Evolutionary conservation across 2,888 invertebrate genomes (phyloP), one percentile per base, ranked within the genome.

Genomic region (Idaea biselata): DNA sequence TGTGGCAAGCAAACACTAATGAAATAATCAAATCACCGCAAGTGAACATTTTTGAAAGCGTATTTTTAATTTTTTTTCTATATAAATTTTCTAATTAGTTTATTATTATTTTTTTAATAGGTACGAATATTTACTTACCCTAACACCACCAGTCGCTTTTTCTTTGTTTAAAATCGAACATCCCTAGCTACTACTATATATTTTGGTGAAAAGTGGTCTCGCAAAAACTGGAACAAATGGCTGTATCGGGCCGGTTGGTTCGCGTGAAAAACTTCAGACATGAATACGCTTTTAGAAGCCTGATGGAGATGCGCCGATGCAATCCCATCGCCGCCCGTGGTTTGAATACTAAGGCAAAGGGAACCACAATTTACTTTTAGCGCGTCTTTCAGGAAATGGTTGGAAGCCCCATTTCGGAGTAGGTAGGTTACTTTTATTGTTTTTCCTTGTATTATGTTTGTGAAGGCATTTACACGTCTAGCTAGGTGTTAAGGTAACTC

Each of bases 211-310:
- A 44, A 44, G 44, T 44, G 44, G 44, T 14, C 44, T 44, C 32
- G 44, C 44, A 44, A 44, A 66, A 66, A 60, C 58, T 63, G 60
- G 56, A 61, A 61, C 63, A 63, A 63, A 63, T 14, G 56, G 4
- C 53, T 18, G 60, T 63, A 58, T 61, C 55, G 58, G 60, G 53
- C 58, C 16, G 60, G 70, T 65, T 64, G 63, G 69, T 67, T 71
- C 66, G 64, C 66, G 69, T 70, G 71, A 73, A 83, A 84, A 85
- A 86, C 79, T 84, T 87, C 80, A 78, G 75, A 87, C 87, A 88
- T 74, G 87, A 81, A 82, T 86, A 84, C 78, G 84, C 88, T 87
- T 87, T 88, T 84, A 88, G 79, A 72, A 69, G 63, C 73, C 77
- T 74, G 74, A 78, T 74, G 70, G 71, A 68, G 61, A 55, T 74